Percentiles rank a stretch among this genome's conserved stretches.
These are phyloP conservation scores for Melospiza georgiana DNA, from an alignment of 2,113 vertebrate species.

Conservation along the genomic window DNA sequence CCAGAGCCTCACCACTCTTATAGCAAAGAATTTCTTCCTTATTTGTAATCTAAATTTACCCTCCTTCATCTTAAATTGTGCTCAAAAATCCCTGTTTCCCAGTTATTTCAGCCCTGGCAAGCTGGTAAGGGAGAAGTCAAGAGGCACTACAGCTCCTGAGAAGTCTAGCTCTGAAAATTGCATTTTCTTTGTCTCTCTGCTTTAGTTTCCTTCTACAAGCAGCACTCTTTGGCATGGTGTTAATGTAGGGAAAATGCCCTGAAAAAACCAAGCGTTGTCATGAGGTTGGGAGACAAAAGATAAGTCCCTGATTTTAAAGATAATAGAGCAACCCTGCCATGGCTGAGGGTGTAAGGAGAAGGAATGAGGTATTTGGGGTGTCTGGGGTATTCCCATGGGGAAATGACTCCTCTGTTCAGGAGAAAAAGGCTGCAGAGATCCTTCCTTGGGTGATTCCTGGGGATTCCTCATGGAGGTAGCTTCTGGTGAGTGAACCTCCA, in stretches of 20 bases:
- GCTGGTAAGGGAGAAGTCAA: neutral
- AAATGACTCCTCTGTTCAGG: neutral
- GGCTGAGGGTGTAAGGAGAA: neutral
- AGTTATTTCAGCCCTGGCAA: neutral
- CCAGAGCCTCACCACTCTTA: too few species aligned
- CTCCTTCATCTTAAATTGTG: neutral
- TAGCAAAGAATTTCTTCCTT: neutral
- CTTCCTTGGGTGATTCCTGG: neutral
- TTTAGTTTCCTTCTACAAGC: neutral
- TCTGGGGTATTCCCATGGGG: neutral
- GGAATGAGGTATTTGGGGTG: neutral
- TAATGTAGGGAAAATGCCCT: neutral
- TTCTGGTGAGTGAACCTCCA: neutral
- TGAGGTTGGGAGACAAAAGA: neutral
- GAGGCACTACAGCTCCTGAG: neutral
- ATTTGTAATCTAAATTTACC: neutral
- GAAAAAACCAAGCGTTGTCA: neutral
- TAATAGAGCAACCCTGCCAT: neutral
- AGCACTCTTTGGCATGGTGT: neutral
- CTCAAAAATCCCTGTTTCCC: neutral
- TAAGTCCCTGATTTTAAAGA: neutral
- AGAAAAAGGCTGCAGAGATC: neutral
- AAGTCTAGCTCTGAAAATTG: neutral
- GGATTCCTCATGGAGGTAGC: accelerated
- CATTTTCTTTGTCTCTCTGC: neutral